Evolutionary conservation across 2,888 invertebrate genomes (phyloP), one percentile per base, ranked within the genome.

Genomic region (Lasioglossum figueresi): DNA sequence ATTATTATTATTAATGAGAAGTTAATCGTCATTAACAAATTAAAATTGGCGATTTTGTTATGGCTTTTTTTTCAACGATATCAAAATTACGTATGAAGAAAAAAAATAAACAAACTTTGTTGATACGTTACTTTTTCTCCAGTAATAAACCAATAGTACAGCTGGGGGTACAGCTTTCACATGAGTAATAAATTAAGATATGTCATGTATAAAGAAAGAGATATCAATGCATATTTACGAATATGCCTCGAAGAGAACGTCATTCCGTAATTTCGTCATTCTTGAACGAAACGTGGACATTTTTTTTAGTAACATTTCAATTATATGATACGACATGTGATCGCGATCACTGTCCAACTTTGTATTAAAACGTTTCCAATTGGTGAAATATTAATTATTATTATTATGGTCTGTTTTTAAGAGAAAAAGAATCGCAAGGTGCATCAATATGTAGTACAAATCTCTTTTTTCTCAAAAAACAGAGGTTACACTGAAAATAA

Each of bases 121-220:
- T 90, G 75, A 90, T 89, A 80, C 87, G 89, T 87, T 88, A 84
- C 79, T 80, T 85, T 90, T 90, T 91, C 89, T 88, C 86, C 88
- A 83, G 83, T 88, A 87, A 83, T 88, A 85, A 90, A 84, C 45
- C 27, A 84, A 77, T 80, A 86, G 68, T 85, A 82, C 91, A 89
- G 89, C 92, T 88, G 91, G 92, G 86, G 73, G 90, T 91, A 89
- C 92, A 91, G 91, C 87, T 91, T 91, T 87, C 83, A 85, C 56
- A 87, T 81, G 80, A 84, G 37, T 80, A 86, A 87, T 79, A 84
- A 82, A 84, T 87, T 86, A 83, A 85, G 79, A 76, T 90, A 88
- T 88, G 84, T 88, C 89, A 88, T 83, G 37, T 84, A 40, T 88
- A 82, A 76, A 79, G 85, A 74, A 82, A 70, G 16, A 84, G 80